A percentile compares a stretch with the other conserved stretches of the same genome.
phyloP scores from a whole-genome alignment of 2,888 invertebrate species.

The Cerastoderma edule region DNA sequence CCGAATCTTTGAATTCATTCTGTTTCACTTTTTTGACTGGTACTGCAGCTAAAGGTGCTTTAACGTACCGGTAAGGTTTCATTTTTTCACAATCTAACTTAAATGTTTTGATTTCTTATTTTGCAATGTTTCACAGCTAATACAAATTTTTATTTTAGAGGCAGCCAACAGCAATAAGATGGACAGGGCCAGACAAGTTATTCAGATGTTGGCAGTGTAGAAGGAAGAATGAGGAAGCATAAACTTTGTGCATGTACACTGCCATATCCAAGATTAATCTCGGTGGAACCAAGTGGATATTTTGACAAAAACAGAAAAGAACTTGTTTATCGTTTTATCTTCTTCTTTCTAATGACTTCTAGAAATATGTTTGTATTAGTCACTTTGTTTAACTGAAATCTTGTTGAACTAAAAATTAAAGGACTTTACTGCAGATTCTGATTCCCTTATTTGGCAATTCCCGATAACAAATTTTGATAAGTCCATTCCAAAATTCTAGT shows the following conservation, averaged over 20 bases:
- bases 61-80: neutral
- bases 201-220: conserved; percentile 15
- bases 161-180: conserved; percentile 7
- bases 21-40: neutral
- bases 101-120: neutral
- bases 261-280: too few relatives aligned
- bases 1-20: too few relatives aligned
- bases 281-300: neutral
- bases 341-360: neutral
- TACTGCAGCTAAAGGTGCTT: neutral
- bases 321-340: neutral
- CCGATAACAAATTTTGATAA: too few relatives aligned
- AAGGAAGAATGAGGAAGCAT: too few relatives aligned
- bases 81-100: neutral
- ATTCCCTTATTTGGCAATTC: too few relatives aligned
- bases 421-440: too few relatives aligned
- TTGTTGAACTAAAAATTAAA: neutral
- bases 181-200: conserved; percentile 38
- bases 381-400: neutral
- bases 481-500: too few relatives aligned
- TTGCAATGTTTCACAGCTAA: neutral
- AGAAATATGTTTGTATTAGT: neutral
- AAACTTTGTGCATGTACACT: too few relatives aligned
- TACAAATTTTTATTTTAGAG: conserved; percentile 2
- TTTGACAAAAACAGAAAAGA: neutral